A percentile compares a stretch with the other conserved stretches of the same genome.
phyloP scores from a whole-genome alignment of 2,888 invertebrate species.

The Platypus cylindrus region DNA sequence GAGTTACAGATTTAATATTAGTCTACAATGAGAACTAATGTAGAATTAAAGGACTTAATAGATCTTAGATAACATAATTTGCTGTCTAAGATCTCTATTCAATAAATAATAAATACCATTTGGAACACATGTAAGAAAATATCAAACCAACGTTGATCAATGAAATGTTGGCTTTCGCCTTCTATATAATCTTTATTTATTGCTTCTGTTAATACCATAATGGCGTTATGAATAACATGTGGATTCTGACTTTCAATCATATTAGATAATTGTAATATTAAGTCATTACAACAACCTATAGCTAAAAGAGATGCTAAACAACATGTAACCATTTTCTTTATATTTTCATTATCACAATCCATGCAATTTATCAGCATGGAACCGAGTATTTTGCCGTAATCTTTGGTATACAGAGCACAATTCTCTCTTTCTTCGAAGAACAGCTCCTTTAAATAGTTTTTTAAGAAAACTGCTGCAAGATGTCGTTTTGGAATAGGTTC shows the following conservation, averaged over 20 bases:
- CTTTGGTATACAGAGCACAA: conserved; percentile 7
- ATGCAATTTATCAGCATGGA: conserved; percentile 14
- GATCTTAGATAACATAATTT: not conserved
- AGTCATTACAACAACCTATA: conserved; percentile 11
- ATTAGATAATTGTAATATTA: conserved; percentile 7
- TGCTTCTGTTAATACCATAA: conserved; percentile 17
- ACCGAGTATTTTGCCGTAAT: conserved; percentile 12
- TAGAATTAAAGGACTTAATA: not conserved
- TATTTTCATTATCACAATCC: conserved; percentile 1
- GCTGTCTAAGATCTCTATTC: not conserved
- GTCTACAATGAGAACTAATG: conserved; percentile 5
- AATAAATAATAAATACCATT: conserved; percentile 10
- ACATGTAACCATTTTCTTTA: conserved; percentile 12
- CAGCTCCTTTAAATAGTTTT: conserved; percentile 18
- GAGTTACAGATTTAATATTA: conserved; percentile 4
- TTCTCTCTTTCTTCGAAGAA: conserved; percentile 4
- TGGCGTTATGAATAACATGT: conserved; percentile 14
- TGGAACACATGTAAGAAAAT: conserved; percentile 17
- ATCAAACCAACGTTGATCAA: conserved; percentile 18
- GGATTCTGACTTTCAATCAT: conserved; percentile 17
- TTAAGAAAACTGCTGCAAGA: conserved; percentile 20
- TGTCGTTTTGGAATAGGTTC: conserved; percentile 18
- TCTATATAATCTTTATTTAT: conserved; percentile 12
- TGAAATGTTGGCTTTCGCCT: conserved; percentile 9
- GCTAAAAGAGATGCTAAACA: conserved; percentile 10